A percentile compares a stretch with the other conserved stretches of the same genome.
These are phyloP conservation scores for Atta colombica DNA, from an alignment of 1,140 invertebrate genomes.

Conservation along the genomic window DNA sequence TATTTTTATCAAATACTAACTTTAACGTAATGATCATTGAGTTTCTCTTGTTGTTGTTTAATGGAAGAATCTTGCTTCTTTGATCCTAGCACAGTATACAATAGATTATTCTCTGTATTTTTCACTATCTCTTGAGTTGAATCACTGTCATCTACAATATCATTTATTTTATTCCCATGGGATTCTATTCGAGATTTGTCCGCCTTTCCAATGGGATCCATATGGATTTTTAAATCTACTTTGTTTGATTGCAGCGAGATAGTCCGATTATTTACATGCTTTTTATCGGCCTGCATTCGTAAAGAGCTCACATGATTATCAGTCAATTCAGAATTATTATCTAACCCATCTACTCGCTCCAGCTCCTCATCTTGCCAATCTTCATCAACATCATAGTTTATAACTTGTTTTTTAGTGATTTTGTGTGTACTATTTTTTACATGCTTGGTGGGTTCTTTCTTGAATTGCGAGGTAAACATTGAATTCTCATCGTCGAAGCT, in stretches of 20 bases:
- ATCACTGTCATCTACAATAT: slow-evolving; percentile 73
- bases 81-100: slow-evolving; percentile 84
- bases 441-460: slow-evolving; percentile 28
- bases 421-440: slow-evolving; percentile 5
- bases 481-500: slow-evolving; percentile 60
- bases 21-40: slow-evolving; percentile 77
- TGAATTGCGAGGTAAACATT: slow-evolving; percentile 4
- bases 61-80: slow-evolving; percentile 78
- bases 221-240: slow-evolving; percentile 44
- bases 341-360: slow-evolving; percentile 71
- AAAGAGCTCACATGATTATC: slow-evolving; percentile 31
- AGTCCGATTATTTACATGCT: slow-evolving; percentile 63
- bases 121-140: slow-evolving; percentile 81
- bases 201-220: slow-evolving; percentile 26
- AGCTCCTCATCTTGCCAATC: slow-evolving; percentile 85
- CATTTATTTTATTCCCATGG: slow-evolving; percentile 67
- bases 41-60: slow-evolving; percentile 70
- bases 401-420: slow-evolving; percentile 67
- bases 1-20: slow-evolving; percentile 68
- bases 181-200: slow-evolving; percentile 50
- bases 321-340: slow-evolving; percentile 22
- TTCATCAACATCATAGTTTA: slow-evolving; percentile 81
- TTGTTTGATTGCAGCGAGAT: slow-evolving; percentile 48
- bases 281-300: slow-evolving; percentile 42
- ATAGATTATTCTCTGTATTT: slow-evolving; percentile 83